phyloP scores from a whole-genome alignment of 1,140 invertebrate genomes.

The Drosophila miranda region DNA sequence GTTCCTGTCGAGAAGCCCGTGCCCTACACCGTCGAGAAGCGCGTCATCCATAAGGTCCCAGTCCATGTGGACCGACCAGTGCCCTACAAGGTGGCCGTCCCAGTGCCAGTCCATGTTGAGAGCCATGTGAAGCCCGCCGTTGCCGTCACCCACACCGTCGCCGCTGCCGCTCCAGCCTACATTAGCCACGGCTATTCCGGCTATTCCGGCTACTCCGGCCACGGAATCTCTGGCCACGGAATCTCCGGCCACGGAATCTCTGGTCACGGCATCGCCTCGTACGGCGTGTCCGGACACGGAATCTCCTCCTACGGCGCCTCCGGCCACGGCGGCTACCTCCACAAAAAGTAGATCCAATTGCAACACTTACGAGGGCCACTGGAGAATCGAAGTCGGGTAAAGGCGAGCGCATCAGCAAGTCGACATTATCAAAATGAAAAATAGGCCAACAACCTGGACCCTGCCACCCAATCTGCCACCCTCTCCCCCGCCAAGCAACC shows the following conservation, averaged over 20 bases:
- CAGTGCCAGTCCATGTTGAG: conserved; percentile 84
- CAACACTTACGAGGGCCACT: conserved; percentile 56
- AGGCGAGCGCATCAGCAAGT: conserved; percentile 58
- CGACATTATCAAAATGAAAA: conserved; percentile 46
- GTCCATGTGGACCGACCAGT: conserved; percentile 84
- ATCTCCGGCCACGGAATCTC: conserved; percentile 40
- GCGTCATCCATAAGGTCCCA: conserved; percentile 83
- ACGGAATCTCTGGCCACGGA: conserved; percentile 37
- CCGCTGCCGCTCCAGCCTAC: conserved; percentile 40
- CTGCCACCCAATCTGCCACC: conserved; percentile 4
- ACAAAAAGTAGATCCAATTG: conserved; percentile 79
- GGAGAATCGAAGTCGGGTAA: conserved; percentile 59
- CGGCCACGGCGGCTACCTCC: conserved; percentile 74
- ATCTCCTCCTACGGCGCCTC: conserved; percentile 57
- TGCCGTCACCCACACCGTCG: conserved; percentile 58
- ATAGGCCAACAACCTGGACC: conserved; percentile 10
- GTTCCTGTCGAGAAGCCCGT: conserved; percentile 86
- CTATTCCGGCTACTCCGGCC: conserved; percentile 33
- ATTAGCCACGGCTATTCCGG: conserved; percentile 52
- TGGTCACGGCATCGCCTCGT: conserved; percentile 32
- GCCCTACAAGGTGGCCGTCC: conserved; percentile 85
- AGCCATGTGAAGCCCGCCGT: conserved; percentile 69
- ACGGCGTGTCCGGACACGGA: conserved; percentile 55
- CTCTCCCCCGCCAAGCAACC: conserved; percentile 44
- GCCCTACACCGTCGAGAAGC: conserved; percentile 85